A percentile compares a stretch with the other conserved stretches of the same genome.
These are phyloP conservation scores for Dendrolimus kikuchii DNA, from an alignment of 1,140 invertebrate genomes.

Conservation along the genomic window DNA sequence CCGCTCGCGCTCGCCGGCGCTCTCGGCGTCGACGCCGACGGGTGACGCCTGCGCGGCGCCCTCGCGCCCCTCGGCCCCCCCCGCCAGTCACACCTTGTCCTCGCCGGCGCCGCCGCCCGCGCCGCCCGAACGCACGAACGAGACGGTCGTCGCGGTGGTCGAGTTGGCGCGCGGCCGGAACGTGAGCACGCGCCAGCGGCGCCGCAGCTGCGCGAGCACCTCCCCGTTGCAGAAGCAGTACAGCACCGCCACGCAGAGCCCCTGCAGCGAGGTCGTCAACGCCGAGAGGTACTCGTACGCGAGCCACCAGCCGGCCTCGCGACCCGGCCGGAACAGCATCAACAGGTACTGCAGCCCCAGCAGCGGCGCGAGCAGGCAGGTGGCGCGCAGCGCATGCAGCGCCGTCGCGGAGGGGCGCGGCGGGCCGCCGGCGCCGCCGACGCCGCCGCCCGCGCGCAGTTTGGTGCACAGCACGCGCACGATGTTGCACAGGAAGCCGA, in stretches of 20 bases:
- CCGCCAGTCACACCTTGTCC: conserved; percentile 75
- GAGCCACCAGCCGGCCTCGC: conserved; percentile 79
- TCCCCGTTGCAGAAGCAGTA: conserved; percentile 98
- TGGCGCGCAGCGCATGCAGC: conserved; percentile 88
- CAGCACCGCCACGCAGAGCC: conserved; percentile 90
- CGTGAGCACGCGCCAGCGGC: conserved; percentile 82
- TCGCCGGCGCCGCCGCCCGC: conserved; percentile 73
- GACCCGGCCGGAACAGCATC: conserved; percentile 88
- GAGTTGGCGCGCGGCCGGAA: conserved; percentile 85
- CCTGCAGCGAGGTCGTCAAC: conserved; percentile 91
- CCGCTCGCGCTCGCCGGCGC: conserved; percentile 13
- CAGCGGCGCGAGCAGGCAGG: conserved; percentile 88
- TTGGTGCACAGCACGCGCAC: conserved; percentile 93
- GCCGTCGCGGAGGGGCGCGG: conserved; percentile 79
- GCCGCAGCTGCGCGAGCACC: conserved; percentile 88
- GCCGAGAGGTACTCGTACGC: conserved; percentile 90
- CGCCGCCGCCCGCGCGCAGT: conserved; percentile 76
- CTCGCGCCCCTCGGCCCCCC: conserved; percentile 32
- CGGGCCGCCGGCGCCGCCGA: conserved; percentile 70
- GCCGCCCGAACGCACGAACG: conserved; percentile 43
- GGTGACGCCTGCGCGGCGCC: neutral
- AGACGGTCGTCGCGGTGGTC: conserved; percentile 87
- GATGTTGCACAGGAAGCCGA: conserved; percentile 94
- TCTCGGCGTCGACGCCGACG: neutral
- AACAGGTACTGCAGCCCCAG: conserved; percentile 90